phyloP scores from a whole-genome alignment of 92 coral and sea anemone genomes.

The Porites divaricata region DNA sequence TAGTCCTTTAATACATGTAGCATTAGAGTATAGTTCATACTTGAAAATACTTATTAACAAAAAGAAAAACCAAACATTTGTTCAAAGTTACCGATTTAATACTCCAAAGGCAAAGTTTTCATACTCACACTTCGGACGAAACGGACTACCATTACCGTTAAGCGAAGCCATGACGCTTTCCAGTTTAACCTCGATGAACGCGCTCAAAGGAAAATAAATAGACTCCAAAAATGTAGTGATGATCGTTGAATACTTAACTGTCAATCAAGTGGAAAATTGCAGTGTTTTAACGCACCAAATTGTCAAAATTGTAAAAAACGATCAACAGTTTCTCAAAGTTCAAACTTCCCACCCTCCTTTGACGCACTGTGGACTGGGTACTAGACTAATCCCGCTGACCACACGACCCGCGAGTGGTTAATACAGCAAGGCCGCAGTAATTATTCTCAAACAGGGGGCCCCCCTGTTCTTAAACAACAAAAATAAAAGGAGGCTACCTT shows the following conservation, averaged over 20 bases:
- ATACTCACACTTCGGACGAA: constrained; percentile 74
- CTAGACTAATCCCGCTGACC: constrained; percentile 27
- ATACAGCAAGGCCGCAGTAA: too few relatives aligned
- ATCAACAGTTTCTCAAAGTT: constrained; percentile 9
- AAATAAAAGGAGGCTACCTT: too few relatives aligned
- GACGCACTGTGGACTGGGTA: constrained; percentile 2
- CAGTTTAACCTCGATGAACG: neutral
- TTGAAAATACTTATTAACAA: too few relatives aligned
- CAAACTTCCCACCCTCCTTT: constrained; percentile 38
- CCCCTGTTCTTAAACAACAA: too few relatives aligned
- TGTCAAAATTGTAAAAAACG: constrained; percentile 23
- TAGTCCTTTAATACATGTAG: too few relatives aligned
- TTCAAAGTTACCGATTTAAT: neutral
- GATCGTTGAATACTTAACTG: neutral
- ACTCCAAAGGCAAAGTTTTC: neutral
- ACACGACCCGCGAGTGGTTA: neutral
- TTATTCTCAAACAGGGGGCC: too few relatives aligned
- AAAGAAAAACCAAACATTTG: too few relatives aligned
- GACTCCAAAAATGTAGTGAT: neutral
- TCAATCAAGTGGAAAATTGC: neutral
- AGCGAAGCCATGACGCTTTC: constrained; percentile 56
- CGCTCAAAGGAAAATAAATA: neutral
- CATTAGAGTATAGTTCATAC: too few relatives aligned
- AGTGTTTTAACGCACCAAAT: neutral
- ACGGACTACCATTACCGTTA: constrained; percentile 65